Evolutionary conservation across 2,113 vertebrate genomes (phyloP).

Genomic region (Anguilla rostrata): DNA sequence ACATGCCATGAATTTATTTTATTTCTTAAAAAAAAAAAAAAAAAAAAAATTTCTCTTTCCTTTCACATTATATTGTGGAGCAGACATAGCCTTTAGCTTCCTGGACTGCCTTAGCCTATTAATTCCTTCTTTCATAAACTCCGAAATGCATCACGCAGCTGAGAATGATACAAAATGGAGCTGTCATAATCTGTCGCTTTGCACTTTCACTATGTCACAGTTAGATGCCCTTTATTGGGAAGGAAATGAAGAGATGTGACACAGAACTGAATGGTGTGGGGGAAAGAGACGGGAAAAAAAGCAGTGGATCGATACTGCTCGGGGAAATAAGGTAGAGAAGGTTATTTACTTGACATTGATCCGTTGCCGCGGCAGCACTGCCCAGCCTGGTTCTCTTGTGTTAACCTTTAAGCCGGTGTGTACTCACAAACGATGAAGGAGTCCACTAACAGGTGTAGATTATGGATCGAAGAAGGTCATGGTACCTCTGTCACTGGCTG

Average conservation of each 20-base stretch:
- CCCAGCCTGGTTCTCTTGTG: conserved; percentile 97
- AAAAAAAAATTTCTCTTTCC: background rate
- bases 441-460: conserved; percentile 98
- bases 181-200: conserved; percentile 79
- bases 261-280: conserved; percentile 72
- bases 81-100: background rate
- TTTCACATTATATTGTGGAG: background rate
- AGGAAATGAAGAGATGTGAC: conserved; percentile 78
- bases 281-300: conserved; percentile 68
- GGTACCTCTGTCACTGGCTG: conserved; percentile 87
- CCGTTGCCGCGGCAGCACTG: conserved; percentile 82
- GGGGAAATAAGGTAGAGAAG: conserved; percentile 99
- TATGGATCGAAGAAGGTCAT: conserved; percentile 96
- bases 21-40: background rate
- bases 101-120: background rate
- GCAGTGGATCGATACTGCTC: conserved; percentile 89
- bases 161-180: conserved; percentile 72
- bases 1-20: background rate
- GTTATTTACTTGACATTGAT: conserved; percentile 99
- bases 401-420: conserved; percentile 98
- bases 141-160: conserved; percentile 44
- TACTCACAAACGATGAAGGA: conserved; percentile 93
- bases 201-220: conserved; percentile 75
- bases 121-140: conserved; percentile 29
- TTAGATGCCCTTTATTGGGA: conserved; percentile 71